Percentiles rank a stretch among this genome's conserved stretches.
Conservation (phyloP, 1,140 invertebrate species). For the Megalopta genalis region DNA sequence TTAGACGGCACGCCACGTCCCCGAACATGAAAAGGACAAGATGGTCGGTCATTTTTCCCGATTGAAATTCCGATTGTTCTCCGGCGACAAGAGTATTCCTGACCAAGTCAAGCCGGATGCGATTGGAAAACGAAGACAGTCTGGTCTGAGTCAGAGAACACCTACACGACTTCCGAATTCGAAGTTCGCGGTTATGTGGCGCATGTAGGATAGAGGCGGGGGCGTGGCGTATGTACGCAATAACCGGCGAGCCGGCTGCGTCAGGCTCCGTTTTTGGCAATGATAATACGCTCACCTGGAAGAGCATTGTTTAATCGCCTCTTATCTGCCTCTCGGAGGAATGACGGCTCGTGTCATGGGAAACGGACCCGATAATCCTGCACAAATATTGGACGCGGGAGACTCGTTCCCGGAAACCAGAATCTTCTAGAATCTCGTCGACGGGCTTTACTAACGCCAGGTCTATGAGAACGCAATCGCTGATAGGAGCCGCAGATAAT, state of each 20-base stretch:
- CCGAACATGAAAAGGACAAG: too few relatives aligned
- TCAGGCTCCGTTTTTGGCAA: conserved; percentile 57
- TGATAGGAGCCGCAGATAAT: too few relatives aligned
- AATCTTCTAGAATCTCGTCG: background rate
- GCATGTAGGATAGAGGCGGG: conserved; percentile 39
- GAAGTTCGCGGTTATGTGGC: conserved; percentile 41
- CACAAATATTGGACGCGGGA: background rate
- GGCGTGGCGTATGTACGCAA: conserved; percentile 47
- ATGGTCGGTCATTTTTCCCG: background rate
- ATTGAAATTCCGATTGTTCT: conserved; percentile 16
- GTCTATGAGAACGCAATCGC: too few relatives aligned
- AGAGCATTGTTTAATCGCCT: conserved; percentile 30
- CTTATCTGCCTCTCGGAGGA: conserved; percentile 10
- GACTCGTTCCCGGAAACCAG: background rate
- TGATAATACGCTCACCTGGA: conserved; percentile 28
- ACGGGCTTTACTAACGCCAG: too few relatives aligned
- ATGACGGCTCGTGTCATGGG: background rate
- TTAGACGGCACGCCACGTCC: too few relatives aligned
- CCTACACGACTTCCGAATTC: conserved; percentile 63
- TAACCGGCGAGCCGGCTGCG: conserved; percentile 13
- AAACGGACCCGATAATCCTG: background rate
- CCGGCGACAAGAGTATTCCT: conserved; percentile 29
- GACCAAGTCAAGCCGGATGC: conserved; percentile 46
- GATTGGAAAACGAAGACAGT: conserved; percentile 46
- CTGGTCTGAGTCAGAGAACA: conserved; percentile 45